phyloP scores from a whole-genome alignment of 2,113 vertebrate species.

The Sphyrna mokarran region DNA sequence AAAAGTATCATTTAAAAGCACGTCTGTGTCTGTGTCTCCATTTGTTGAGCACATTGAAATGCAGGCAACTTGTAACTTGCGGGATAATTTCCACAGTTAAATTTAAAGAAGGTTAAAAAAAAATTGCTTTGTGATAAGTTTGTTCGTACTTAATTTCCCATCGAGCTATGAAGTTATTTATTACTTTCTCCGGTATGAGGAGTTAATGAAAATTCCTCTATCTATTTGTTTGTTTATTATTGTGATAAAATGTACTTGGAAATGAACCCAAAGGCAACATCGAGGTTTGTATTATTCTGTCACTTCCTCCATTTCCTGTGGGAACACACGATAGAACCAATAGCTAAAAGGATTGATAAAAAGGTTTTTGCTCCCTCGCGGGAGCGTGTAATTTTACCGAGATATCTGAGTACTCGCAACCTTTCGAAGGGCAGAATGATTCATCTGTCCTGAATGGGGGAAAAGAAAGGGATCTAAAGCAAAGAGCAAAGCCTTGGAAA shows the following conservation, averaged over 20 bases:
- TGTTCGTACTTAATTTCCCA: neutral
- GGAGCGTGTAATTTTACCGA: neutral
- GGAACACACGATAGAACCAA: neutral
- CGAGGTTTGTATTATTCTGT: neutral
- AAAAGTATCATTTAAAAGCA: neutral
- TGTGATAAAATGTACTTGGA: neutral
- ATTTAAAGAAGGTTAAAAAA: neutral
- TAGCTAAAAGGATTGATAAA: neutral
- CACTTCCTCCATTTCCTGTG: neutral
- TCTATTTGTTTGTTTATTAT: neutral
- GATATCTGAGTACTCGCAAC: neutral
- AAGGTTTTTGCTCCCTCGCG: neutral
- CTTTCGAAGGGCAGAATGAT: neutral
- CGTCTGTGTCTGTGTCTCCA: neutral
- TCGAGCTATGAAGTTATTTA: neutral
- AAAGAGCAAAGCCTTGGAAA: neutral
- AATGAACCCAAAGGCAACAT: neutral
- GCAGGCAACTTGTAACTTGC: neutral
- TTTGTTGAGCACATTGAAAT: neutral
- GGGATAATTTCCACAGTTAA: neutral
- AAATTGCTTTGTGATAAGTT: neutral
- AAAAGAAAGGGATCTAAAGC: neutral
- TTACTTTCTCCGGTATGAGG: neutral
- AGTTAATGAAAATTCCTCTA: neutral
- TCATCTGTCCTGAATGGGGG: neutral